These are phyloP conservation scores for Illadopsis cleaveri DNA, from an alignment of 2,113 vertebrate species.

Conservation along the genomic window DNA sequence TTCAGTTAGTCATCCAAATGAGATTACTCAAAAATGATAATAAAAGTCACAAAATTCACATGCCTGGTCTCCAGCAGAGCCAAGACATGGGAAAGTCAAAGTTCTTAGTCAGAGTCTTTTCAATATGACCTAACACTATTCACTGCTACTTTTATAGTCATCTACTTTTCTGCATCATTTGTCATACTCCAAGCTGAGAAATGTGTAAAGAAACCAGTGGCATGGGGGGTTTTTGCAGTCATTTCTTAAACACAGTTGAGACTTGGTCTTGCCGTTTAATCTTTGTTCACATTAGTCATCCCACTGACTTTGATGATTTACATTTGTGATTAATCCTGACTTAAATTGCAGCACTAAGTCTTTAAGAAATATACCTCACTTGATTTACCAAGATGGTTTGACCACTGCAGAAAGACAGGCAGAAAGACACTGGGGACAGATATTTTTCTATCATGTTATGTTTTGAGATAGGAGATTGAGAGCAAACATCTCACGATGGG, in stretches of 20 bases:
- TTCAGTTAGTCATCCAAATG: slow-evolving; percentile 1
- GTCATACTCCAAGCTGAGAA: not conserved
- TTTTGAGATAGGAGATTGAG: not conserved
- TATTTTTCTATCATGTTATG: not conserved
- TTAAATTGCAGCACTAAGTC: not conserved
- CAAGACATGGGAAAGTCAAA: not conserved
- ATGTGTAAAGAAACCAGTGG: not conserved
- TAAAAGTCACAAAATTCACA: not conserved
- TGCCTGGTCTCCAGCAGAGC: not conserved
- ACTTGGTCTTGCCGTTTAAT: slow-evolving; percentile 28
- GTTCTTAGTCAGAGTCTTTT: not conserved
- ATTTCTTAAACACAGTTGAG: not conserved
- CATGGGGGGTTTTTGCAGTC: not conserved
- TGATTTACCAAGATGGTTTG: not conserved
- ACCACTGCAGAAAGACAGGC: not conserved
- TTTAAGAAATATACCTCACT: not conserved
- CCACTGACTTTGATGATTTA: slow-evolving; percentile 6
- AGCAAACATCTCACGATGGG: not conserved
- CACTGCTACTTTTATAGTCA: not conserved
- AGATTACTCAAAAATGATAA: not conserved
- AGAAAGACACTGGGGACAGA: not conserved
- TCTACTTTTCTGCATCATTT: not conserved
- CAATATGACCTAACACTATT: not conserved
- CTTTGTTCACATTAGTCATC: slow-evolving; percentile 44
- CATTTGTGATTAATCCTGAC: slow-evolving; percentile 41